Percentiles rank a stretch among this genome's conserved stretches.
Conservation (phyloP, 1,140 invertebrate species). For the Hypothenemus hampei region DNA sequence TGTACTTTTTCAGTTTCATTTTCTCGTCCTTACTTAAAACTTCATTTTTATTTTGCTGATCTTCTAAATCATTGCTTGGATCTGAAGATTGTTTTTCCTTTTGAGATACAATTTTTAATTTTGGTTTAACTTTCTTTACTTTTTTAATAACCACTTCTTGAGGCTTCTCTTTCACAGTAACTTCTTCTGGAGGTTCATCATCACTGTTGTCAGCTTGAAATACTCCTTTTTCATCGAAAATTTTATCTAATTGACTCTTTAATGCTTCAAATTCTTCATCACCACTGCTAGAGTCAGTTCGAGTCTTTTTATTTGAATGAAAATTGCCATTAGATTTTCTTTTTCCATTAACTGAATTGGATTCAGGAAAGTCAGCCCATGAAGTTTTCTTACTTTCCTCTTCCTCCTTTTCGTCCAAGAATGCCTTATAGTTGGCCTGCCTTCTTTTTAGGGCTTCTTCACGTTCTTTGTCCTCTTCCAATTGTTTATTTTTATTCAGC, state of each 20-base stretch:
- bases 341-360: slow-evolving; percentile 13
- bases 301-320: not conserved
- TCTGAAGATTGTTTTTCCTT: slow-evolving; percentile 1
- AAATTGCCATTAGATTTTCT: not conserved
- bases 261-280: slow-evolving; percentile 20
- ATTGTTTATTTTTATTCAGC: slow-evolving; percentile 46
- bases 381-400: slow-evolving; percentile 45
- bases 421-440: slow-evolving; percentile 52
- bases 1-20: slow-evolving; percentile 20
- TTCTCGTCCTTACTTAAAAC: slow-evolving; percentile 7
- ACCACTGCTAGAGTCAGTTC: not conserved
- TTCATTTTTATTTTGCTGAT: slow-evolving; percentile 26
- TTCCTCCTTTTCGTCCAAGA: slow-evolving; percentile 50
- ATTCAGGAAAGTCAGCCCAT: slow-evolving; percentile 51
- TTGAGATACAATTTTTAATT: slow-evolving; percentile 34
- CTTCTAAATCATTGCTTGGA: not conserved
- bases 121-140: slow-evolving; percentile 20
- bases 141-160: slow-evolving; percentile 25
- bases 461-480: slow-evolving; percentile 47
- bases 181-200: slow-evolving; percentile 28
- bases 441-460: slow-evolving; percentile 49
- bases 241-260: slow-evolving; percentile 23
- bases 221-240: slow-evolving; percentile 18
- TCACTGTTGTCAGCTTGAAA: slow-evolving; percentile 20
- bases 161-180: slow-evolving; percentile 25